Evolutionary conservation across 2,797 vertebrate genomes (phyloP), one percentile per base, ranked within the genome.

Genomic region (Periparus ater): DNA sequence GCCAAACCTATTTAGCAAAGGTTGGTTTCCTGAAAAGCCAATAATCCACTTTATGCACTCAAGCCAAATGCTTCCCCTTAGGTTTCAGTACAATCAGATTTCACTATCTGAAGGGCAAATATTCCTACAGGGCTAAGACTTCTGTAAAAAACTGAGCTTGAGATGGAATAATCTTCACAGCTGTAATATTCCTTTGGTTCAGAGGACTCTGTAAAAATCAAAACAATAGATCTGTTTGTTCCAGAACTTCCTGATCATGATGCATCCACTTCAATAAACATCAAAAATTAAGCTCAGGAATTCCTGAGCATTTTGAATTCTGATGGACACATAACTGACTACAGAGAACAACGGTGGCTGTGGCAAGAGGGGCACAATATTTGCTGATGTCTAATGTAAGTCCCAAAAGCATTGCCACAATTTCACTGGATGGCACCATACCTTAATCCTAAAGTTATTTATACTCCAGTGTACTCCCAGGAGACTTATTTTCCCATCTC

Each of bases 21-120:
- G 50, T 88, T 93, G 92, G 38, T 96, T 97, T 96, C 96, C 95
- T 93, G 96, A 94, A 96, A 93, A 95, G 77, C 62, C 75, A 91
- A 68, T 62, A 84, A 80, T 38, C 27, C 18, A 61, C 8, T 50
- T 67, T 17, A 71, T 36, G 15, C 30, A 72, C 47, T 73, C 36
- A 58, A 77, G 25, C 66, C 5, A 88, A 83, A 74, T 13, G 4
- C 21, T 83, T 84, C 34, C 32, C 36, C 20, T 57, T 51, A 63
- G 50, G 38, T 19, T 77, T 79, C 65, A 78, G 2, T 13, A 23
- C 17, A n/a, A 80, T 76, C 68, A 66, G 17, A 50, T 45, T 11
- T 85, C 58, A 62, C 36, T 16, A 26, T 12, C 29, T 76, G 73
- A 83, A 83, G 11, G 17, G 20, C 4, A 91, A 89, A 77, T 77